These are phyloP conservation scores for Heliconius hortense DNA, from an alignment of 2,888 invertebrate species.

Conservation along the genomic window DNA sequence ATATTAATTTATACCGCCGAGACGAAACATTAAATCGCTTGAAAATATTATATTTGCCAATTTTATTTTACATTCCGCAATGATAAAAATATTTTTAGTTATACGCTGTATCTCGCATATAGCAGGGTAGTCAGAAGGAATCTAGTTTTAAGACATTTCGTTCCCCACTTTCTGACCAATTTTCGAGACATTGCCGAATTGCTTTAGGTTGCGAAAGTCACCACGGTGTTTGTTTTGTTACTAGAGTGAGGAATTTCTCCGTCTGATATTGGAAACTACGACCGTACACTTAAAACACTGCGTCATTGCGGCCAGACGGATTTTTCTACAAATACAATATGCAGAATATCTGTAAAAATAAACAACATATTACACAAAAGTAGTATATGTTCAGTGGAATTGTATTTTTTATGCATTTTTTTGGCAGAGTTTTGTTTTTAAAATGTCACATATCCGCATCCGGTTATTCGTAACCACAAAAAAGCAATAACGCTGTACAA, in stretches of 20 bases:
- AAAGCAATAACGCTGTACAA: conserved; percentile 18
- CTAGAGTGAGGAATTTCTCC: fast-evolving
- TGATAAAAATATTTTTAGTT: no score
- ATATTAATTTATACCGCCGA: conserved; percentile 16
- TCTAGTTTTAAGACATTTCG: background rate
- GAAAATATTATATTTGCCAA: conserved; percentile 1
- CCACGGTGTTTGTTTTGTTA: background rate
- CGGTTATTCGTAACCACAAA: conserved; percentile 14
- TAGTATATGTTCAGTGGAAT: background rate
- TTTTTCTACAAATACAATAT: background rate
- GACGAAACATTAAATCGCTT: conserved; percentile 8
- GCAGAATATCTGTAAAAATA: background rate
- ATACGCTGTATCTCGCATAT: no score
- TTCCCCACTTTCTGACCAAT: background rate
- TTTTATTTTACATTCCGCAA: no score
- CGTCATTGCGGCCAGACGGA: no score
- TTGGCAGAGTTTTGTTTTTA: background rate
- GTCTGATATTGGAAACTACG: no score
- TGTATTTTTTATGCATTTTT: background rate
- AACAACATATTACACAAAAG: background rate
- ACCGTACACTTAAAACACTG: no score
- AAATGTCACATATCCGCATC: conserved; percentile 13
- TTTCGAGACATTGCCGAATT: background rate
- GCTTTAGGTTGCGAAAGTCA: background rate
- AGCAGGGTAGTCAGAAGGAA: no score